Evolutionary conservation across 2,888 invertebrate genomes (phyloP), one percentile per base, ranked within the genome.

Genomic region (Germaria angustata): DNA sequence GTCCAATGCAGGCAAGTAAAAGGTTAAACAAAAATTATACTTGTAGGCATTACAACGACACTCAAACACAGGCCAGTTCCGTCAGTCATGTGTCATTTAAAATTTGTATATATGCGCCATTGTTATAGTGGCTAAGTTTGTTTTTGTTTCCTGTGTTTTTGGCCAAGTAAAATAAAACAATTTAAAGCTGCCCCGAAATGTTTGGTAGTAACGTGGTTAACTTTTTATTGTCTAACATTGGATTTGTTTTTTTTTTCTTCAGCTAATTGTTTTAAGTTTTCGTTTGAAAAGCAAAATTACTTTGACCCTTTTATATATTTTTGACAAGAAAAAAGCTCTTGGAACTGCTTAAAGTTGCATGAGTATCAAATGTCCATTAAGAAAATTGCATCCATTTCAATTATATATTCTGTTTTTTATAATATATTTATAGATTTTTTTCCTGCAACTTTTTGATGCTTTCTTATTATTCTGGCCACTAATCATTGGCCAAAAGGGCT

Each of bases 401-500:
- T 17, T 5, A 9, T 2, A 2, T 32, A 36, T 72, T 41, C n/a
- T 76, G n/a, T 9, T n/a, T n/a, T n/a, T n/a, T n/a, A n/a, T n/a
- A n/a, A n/a, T n/a, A n/a, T n/a, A n/a, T n/a, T n/a, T 32, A 11
- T 63, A 20, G 13, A n/a, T 20, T 36, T 66, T 22, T 51, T n/a
- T 22, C 41, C 4, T 49, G 3, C 28, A n/a, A n/a, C n/a, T n/a
- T n/a, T n/a, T n/a, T n/a, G n/a, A n/a, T n/a, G n/a, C n/a, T n/a
- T n/a, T n/a, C 20, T 59, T 34, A 55, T 68, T 61, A 24, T 78
- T 15, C 13, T 28, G 46, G 61, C 65, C 81, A 79, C 51, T 81
- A 84, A 81, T 81, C 81, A 81, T 59, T 81, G 78, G 71, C 71
- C 55, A 28, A 73, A 72, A 28, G 3, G 28, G 15, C 39, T 51